Evolutionary conservation across 2,113 vertebrate species (phyloP).

Genomic region (Toxostoma redivivum): DNA sequence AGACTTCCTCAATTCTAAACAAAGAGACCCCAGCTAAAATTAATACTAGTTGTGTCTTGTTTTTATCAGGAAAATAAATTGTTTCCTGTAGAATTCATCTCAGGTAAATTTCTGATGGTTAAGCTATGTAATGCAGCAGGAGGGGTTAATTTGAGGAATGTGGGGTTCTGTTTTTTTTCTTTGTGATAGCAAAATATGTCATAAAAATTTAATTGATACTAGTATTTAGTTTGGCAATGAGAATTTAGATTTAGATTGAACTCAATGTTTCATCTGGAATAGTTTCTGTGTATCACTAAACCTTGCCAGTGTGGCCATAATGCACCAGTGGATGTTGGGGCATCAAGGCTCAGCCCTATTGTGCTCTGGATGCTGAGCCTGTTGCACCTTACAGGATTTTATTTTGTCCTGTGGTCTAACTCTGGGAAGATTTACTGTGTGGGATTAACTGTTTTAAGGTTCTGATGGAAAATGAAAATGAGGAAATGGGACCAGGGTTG

Average conservation of each 20-base stretch:
- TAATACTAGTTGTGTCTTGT: slow-evolving; percentile 16
- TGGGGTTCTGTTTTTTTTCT: not conserved
- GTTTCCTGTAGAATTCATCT: not conserved
- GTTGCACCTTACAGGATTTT: not conserved
- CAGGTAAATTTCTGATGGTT: slow-evolving; percentile 34
- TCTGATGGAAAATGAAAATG: not conserved
- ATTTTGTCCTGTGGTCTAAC: not conserved
- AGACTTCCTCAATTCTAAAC: slow-evolving; percentile 41
- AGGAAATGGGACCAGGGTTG: not conserved
- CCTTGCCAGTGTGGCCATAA: not conserved
- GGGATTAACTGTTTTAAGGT: not conserved
- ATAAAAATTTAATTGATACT: not conserved
- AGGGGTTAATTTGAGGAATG: not conserved
- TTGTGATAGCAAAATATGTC: not conserved
- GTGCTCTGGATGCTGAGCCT: not conserved
- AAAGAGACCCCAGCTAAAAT: slow-evolving; percentile 37
- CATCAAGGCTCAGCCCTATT: not conserved
- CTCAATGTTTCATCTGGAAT: not conserved
- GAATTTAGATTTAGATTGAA: not conserved
- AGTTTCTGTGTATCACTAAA: not conserved
- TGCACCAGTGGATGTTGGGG: not conserved
- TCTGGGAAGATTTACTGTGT: not conserved
- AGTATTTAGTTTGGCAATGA: not conserved
- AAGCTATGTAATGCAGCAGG: accelerated
- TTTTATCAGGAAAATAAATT: slow-evolving; percentile 25